These are phyloP conservation scores for Peucedramus taeniatus DNA, from an alignment of 2,113 vertebrate genomes.

Conservation along the genomic window DNA sequence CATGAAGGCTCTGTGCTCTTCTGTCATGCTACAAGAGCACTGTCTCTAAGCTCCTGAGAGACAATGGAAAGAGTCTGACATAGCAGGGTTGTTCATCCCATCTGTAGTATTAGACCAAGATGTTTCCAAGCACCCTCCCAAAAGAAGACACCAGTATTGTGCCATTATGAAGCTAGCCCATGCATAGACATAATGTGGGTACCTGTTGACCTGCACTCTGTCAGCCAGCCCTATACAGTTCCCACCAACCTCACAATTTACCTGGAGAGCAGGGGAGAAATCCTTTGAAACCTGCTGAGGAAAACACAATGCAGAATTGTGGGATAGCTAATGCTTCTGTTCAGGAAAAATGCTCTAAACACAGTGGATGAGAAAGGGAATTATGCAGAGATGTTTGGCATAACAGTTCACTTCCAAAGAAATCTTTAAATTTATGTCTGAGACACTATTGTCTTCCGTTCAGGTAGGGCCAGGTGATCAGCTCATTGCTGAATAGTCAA, in stretches of 20 bases:
- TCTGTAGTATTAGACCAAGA: not conserved
- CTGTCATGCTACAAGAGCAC: not conserved
- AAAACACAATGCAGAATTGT: not conserved
- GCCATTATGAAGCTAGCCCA: not conserved
- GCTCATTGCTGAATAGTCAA: not conserved
- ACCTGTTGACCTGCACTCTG: not conserved
- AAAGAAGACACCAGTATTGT: not conserved
- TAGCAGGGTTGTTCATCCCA: not conserved
- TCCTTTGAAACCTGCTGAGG: not conserved
- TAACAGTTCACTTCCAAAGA: not conserved
- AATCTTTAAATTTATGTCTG: not conserved
- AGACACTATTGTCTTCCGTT: not conserved
- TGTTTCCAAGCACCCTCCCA: not conserved
- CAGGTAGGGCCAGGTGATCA: constrained; percentile 8
- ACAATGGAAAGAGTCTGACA: not conserved
- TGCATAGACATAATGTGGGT: no score
- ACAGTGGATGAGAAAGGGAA: not conserved
- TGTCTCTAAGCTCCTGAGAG: not conserved
- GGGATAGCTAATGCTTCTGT: not conserved
- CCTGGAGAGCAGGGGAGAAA: not conserved
- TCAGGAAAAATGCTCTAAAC: not conserved
- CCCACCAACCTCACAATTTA: not conserved
- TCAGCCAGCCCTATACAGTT: not conserved
- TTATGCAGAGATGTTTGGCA: not conserved
- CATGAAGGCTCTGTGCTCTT: not conserved